Evolutionary conservation across 1,140 invertebrate species (phyloP).

Genomic region (Bombyx mori): ASM3026992v2 NC_085118.1:1627501-1628000

Average conservation of each 20-base stretch:
- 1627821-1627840: constrained; percentile 78
- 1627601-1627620: constrained; percentile 27
- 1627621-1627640: constrained; percentile 36
- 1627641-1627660: constrained; percentile 40
- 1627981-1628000: constrained; percentile 41
- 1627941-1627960: constrained; percentile 37
- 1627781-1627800: constrained; percentile 45
- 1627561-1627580: constrained; percentile 50
- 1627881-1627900: constrained; percentile 78
- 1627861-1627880: constrained; percentile 78
- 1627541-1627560: constrained; percentile 34
- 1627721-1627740: background rate
- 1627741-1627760: background rate
- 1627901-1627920: constrained; percentile 46
- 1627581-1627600: constrained; percentile 54
- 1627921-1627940: constrained; percentile 40
- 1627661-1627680: constrained; percentile 43
- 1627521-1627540: constrained; percentile 41
- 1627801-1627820: constrained; percentile 70
- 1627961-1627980: constrained; percentile 40
- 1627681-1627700: constrained; percentile 38
- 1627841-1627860: constrained; percentile 79
- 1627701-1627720: background rate
- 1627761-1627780: constrained; percentile 58
- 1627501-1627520: constrained; percentile 57